phyloP scores from a whole-genome alignment of 1,140 invertebrate species.

The Pygmarrhopalites habei region DNA sequence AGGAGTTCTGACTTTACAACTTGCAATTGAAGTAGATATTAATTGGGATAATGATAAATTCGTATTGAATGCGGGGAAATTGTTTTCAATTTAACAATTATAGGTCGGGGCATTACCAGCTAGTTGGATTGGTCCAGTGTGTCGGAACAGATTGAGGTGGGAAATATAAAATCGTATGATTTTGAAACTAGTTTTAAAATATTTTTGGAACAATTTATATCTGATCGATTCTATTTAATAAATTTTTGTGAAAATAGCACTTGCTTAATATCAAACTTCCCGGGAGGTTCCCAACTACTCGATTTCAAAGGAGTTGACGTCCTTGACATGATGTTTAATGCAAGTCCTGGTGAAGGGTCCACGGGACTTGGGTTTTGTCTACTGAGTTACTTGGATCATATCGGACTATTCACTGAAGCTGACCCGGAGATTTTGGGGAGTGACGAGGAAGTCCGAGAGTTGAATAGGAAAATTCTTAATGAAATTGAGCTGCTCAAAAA shows the following conservation, averaged over 20 bases:
- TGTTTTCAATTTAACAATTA: no score
- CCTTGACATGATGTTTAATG: slow-evolving; percentile 27
- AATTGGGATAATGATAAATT: neutral
- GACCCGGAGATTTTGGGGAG: slow-evolving; percentile 14
- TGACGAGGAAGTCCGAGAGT: slow-evolving; percentile 17
- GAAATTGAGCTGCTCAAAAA: slow-evolving; percentile 12
- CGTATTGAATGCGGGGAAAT: no score
- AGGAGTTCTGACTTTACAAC: slow-evolving; percentile 5
- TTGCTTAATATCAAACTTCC: slow-evolving; percentile 21
- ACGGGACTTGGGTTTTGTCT: slow-evolving; percentile 23
- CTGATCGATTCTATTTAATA: no score
- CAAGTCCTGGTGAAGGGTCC: slow-evolving; percentile 20
- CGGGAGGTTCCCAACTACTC: slow-evolving; percentile 11
- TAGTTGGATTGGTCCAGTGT: slow-evolving; percentile 7
- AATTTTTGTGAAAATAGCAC: no score
- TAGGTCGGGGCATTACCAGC: slow-evolving; percentile 12
- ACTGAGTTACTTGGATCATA: slow-evolving; percentile 15
- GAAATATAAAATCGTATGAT: no score
- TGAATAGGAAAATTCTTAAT: slow-evolving; percentile 20
- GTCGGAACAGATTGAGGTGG: no score
- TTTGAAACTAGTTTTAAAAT: no score
- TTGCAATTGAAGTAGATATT: neutral
- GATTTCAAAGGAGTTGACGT: slow-evolving; percentile 18
- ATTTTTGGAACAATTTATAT: no score
- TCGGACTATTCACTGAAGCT: slow-evolving; percentile 14